These are phyloP conservation scores for Gouania willdenowi DNA, from an alignment of 2,797 vertebrate species.

Conservation along the genomic window DNA sequence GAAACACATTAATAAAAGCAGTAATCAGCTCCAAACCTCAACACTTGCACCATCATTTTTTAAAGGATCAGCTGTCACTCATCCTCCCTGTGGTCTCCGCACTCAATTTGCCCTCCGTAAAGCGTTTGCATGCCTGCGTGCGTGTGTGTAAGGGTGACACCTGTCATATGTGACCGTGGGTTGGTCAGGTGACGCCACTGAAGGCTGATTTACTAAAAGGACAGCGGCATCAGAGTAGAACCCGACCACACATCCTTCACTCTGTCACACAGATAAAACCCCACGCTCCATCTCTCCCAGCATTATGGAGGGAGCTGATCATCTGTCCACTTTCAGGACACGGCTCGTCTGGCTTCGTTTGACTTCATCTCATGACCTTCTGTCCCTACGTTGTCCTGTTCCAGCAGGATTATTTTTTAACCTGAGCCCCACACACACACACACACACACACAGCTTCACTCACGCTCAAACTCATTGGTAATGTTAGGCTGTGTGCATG, in stretches of 20 bases:
- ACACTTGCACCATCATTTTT: background rate
- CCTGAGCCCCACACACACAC: too few species aligned
- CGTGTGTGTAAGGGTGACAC: conserved; percentile 78
- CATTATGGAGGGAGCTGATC: conserved; percentile 4
- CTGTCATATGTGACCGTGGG: conserved; percentile 78
- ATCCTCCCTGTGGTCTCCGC: background rate
- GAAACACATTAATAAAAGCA: conserved; percentile 7
- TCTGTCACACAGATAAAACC: conserved; percentile 95
- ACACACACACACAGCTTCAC: too few species aligned
- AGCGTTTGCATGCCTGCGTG: background rate
- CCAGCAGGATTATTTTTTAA: too few species aligned
- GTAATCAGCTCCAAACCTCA: conserved; percentile 1
- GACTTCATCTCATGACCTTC: conserved; percentile 17
- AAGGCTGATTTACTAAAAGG: conserved; percentile 98
- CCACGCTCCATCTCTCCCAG: conserved; percentile 29
- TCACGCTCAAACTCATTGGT: conserved; percentile 32
- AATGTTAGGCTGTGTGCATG: conserved; percentile 40
- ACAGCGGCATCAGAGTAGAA: conserved; percentile 98
- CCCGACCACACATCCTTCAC: conserved; percentile 94
- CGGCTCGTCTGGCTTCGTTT: conserved; percentile 22
- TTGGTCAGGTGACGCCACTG: conserved; percentile 84
- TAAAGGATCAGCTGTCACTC: background rate
- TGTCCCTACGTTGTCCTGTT: background rate
- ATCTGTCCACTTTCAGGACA: conserved; percentile 43
- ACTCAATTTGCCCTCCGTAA: too few species aligned